Base-by-base conservation (phyloP, 2,113 vertebrate species). In the Pseudopipra pipra region DNA sequence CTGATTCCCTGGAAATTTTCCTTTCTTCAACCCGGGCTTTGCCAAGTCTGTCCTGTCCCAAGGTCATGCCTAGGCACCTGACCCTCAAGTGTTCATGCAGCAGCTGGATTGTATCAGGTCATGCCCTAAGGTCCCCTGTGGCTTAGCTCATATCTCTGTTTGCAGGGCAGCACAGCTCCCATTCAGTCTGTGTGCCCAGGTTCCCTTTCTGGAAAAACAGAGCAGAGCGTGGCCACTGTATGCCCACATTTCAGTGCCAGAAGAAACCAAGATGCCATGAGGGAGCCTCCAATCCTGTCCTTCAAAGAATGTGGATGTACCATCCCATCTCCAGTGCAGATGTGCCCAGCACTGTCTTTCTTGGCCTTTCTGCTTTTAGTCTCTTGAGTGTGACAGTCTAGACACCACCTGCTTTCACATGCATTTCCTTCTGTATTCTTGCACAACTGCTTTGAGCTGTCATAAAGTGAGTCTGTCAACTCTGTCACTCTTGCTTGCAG, bases 301-400 rank as follows among this genome's bases (percentile, higher is more conserved):
- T 68, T 39, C 13, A 5, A 3, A 19, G 28, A 75, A 41, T 1
- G 4, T 6, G 23, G 25, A 58, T 8, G 2, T 22, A 10, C 41
- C 27, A 20, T 31, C 25, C 19, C 33, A 67, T 23, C 30, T 55
- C n/a, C 62, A 58, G 39, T 5, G 17, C 5, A 24, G 31, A 41
- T 12, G 31, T 37, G 14, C 21, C 18, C 28, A 37, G 56, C 3
- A 2, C 21, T 21, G 0, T 0, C 30, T 66, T 65, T 46, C 30
- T 87, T 12, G 1, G 4, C 25, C 33, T 85, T 63, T 41, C 67
- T 76, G 15, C 19, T 83, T 82, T 80, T 62, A 46, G 22, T 12
- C 16, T 77, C 59, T 11, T 8, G 3, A 35, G 46, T 0, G 0
- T 30, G 12, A 39, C 31, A 49, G 31, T 46, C 43, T 47, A 72